Evolutionary conservation across 2,113 vertebrate genomes (phyloP).

Genomic region (Anseranas semipalmata): DNA sequence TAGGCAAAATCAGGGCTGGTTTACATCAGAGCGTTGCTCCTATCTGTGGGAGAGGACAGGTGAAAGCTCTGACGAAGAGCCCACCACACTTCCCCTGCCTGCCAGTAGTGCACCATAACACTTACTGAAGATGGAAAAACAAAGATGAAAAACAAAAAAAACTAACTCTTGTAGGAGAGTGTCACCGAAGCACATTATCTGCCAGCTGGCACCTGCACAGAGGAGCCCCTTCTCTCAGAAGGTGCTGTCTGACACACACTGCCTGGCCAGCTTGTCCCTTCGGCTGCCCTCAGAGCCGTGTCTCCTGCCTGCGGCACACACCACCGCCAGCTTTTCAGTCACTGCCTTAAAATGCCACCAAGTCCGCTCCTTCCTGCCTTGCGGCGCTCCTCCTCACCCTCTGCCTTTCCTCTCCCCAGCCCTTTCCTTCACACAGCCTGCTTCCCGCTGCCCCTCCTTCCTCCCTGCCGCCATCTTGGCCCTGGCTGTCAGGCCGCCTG

Average conservation of each 20-base stretch:
- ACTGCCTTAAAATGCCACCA: not conserved
- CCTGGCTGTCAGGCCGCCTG: accelerated
- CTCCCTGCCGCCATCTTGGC: accelerated
- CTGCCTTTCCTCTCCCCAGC: not conserved
- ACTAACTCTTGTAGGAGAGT: not conserved
- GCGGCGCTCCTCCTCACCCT: not conserved
- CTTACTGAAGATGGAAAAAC: not conserved
- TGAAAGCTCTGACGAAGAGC: not conserved
- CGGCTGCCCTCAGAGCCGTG: not conserved
- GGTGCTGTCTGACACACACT: not conserved
- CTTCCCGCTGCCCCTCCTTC: not conserved
- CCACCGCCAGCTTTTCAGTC: not conserved
- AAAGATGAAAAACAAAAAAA: not conserved
- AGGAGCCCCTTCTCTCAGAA: not conserved
- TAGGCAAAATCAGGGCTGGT: constrained; percentile 13
- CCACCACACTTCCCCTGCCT: accelerated
- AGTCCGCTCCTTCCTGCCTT: not conserved
- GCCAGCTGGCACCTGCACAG: not conserved
- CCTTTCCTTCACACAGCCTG: not conserved
- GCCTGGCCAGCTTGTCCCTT: not conserved
- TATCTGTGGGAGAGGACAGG: not conserved
- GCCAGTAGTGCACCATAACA: accelerated
- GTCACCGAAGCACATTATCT: not conserved
- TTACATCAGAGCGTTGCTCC: not conserved
- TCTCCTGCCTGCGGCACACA: not conserved